Conservation (phyloP, 2,797 vertebrate species). For the Myioborus melanocephalus region DNA sequence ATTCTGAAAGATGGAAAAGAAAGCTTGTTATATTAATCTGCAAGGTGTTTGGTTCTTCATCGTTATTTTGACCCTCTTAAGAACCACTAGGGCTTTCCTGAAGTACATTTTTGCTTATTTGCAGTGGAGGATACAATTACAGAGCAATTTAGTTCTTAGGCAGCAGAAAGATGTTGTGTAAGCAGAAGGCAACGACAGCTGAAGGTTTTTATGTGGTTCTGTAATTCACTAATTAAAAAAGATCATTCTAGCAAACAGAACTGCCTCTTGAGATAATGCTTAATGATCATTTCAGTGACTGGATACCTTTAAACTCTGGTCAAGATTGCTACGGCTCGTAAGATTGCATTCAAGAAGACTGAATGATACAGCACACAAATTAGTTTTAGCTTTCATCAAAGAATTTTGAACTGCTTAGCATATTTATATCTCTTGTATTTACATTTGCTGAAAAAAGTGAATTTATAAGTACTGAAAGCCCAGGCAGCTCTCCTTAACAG, state of each 20-base stretch:
- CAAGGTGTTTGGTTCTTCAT: neutral
- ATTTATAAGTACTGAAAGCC: conserved; percentile 55
- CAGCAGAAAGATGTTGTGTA: conserved; percentile 31
- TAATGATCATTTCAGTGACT: conserved; percentile 62
- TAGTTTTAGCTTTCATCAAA: conserved; percentile 37
- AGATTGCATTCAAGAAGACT: conserved; percentile 39
- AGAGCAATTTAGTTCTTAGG: conserved; percentile 20
- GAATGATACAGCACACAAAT: conserved; percentile 26
- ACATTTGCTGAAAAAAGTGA: conserved; percentile 67
- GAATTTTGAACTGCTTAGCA: conserved; percentile 23
- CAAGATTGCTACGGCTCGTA: conserved; percentile 40
- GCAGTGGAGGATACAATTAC: neutral
- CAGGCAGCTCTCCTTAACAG: neutral
- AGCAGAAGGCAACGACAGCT: conserved; percentile 18
- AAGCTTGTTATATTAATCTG: neutral
- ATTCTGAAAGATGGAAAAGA: neutral
- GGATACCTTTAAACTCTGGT: conserved; percentile 44
- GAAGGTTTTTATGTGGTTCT: conserved; percentile 45
- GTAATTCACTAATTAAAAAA: conserved; percentile 58
- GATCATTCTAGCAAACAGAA: conserved; percentile 56
- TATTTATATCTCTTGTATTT: conserved; percentile 63
- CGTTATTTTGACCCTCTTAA: neutral
- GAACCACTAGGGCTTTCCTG: neutral
- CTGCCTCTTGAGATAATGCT: conserved; percentile 59
- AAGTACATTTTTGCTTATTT: neutral